Evolutionary conservation across 2,113 vertebrate genomes (phyloP), one percentile per base, ranked within the genome.

Genomic region (Pluvianellus socialis): DNA sequence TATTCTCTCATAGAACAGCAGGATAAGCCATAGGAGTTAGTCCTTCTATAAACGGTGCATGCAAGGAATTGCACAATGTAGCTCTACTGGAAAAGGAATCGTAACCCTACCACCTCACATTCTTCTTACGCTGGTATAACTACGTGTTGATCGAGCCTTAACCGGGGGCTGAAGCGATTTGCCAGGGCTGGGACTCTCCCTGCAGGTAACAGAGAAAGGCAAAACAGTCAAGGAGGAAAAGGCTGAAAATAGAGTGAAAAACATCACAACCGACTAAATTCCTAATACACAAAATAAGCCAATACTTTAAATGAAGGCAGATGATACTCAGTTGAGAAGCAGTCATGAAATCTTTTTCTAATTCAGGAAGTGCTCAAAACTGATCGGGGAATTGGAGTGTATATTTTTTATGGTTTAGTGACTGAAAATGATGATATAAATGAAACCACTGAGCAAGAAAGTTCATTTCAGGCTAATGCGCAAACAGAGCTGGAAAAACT

Each of bases 371-470:
- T 35, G 62, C 66, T 93, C 67, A 76, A 53, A 95, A 94, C 32
- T 55, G 70, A 76, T 24, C 1, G 11, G 35, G 50, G 87, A 91
- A 94, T 77, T 88, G 40, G 17, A 92, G 45, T 85, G 71, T 74
- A 21, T 79, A 61, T 83, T 96, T 96, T 94, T 95, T 86, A 88
- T 96, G 67, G 86, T 90, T 95, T 96, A 83, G 62, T 88, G 89
- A 59, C 58, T 91, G 84, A 95, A 92, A 95, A 97, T 73, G 22
- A 72, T 92, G 49, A 97, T 58, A 79, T 50, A 94, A 94, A 94
- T 76, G 17, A 95, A 95, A 86, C 15, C 95, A 91, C 84, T 95
- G 86, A 95, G 87, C 86, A 94, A 95, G 92, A 95, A 95, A 96
- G 91, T 94, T 97, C 95, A 91, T 94, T 94, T 93, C 83, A 91